A percentile compares a stretch with the other conserved stretches of the same genome.
Conservation (phyloP, 1,140 invertebrate genomes). For the Bombus waltoni region DNA sequence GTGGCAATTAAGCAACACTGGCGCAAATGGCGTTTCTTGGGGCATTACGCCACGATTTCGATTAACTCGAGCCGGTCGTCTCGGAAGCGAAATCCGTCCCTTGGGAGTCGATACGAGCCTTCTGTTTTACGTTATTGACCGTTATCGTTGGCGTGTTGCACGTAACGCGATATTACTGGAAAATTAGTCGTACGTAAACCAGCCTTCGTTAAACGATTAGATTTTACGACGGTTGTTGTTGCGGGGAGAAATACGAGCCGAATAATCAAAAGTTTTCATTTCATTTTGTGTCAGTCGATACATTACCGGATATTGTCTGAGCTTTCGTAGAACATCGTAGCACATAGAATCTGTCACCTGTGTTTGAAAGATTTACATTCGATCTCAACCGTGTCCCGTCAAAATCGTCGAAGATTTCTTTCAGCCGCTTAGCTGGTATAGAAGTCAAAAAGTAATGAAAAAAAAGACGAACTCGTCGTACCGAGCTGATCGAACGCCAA, state of each 20-base stretch:
- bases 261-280: background rate
- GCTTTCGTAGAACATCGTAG: background rate
- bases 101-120: constrained; percentile 20
- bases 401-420: too few species aligned
- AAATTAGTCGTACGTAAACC: constrained; percentile 6
- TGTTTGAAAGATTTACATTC: too few species aligned
- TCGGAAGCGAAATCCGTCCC: constrained; percentile 23
- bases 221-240: background rate
- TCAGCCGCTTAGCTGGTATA: too few species aligned
- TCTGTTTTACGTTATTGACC: constrained; percentile 31
- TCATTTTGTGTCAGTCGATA: background rate
- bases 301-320: background rate
- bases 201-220: constrained; percentile 1
- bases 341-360: too few species aligned
- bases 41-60: constrained; percentile 16
- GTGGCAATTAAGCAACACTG: background rate
- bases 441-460: too few species aligned
- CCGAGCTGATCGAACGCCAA: too few species aligned
- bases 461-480: too few species aligned
- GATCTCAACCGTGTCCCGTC: too few species aligned
- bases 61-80: constrained; percentile 31
- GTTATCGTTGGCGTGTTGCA: constrained; percentile 26
- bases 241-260: too few species aligned
- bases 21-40: too few species aligned
- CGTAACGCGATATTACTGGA: background rate